Percentiles rank a stretch among this genome's conserved stretches.
Conservation (phyloP, 2,888 invertebrate genomes). For the Sclerodermus sp. region DNA sequence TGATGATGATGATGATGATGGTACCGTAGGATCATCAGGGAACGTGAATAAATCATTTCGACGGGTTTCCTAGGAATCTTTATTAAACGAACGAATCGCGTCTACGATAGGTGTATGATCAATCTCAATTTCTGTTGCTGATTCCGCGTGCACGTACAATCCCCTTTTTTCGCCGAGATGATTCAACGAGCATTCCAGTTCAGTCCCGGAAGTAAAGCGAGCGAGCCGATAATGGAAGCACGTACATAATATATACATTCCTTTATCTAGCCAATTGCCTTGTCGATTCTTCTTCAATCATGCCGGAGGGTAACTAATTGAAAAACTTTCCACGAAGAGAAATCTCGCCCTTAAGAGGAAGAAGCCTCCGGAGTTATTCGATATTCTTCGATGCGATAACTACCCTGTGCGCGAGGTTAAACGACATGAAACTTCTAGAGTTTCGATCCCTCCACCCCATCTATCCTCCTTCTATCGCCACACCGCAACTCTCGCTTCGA, state of each 20-base stretch:
- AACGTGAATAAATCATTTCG: too few relatives aligned
- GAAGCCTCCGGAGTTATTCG: not conserved
- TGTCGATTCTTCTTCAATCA: constrained; percentile 8
- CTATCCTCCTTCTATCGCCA: too few relatives aligned
- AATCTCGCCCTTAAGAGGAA: constrained; percentile 10
- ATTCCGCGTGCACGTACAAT: constrained; percentile 10
- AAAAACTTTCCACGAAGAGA: constrained; percentile 18
- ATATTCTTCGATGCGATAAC: not conserved
- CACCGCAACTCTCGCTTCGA: too few relatives aligned
- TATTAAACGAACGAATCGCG: too few relatives aligned
- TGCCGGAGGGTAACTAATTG: constrained; percentile 21
- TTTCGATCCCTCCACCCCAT: too few relatives aligned
- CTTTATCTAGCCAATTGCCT: constrained; percentile 4
- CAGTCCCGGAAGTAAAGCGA: constrained; percentile 22
- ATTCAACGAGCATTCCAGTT: constrained; percentile 30
- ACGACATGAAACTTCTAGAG: too few relatives aligned
- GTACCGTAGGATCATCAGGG: too few relatives aligned
- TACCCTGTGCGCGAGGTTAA: too few relatives aligned
- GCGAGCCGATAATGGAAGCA: constrained; percentile 17
- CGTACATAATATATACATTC: constrained; percentile 4
- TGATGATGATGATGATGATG: too few relatives aligned
- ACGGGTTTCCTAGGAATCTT: too few relatives aligned
- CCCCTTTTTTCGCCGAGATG: constrained; percentile 14
- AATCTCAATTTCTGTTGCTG: too few relatives aligned
- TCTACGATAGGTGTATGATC: too few relatives aligned